These are phyloP conservation scores for Agelastica alni DNA, from an alignment of 2,888 invertebrate species.

Conservation along the genomic window DNA sequence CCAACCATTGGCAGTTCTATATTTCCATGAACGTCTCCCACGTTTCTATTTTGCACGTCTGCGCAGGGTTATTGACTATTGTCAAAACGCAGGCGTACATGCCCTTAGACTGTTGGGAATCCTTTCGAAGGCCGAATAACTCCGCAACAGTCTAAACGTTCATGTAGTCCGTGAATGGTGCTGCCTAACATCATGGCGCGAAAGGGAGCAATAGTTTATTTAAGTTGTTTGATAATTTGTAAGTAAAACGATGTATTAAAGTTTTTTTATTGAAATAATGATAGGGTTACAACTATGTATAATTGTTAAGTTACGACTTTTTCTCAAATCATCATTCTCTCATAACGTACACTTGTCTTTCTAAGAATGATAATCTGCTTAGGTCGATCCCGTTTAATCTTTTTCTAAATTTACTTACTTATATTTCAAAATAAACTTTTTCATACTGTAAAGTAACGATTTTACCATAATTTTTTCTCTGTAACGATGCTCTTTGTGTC, in stretches of 20 bases:
- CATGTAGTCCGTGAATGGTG: slow-evolving; percentile 36
- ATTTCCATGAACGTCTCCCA: slow-evolving; percentile 43
- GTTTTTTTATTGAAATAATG: too few relatives aligned
- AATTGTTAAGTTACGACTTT: too few relatives aligned
- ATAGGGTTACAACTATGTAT: too few relatives aligned
- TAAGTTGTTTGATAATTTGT: slow-evolving; percentile 37
- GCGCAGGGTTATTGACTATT: slow-evolving; percentile 47
- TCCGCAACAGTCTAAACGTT: slow-evolving; percentile 40
- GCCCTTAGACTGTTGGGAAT: slow-evolving; percentile 34
- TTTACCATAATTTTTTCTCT: too few relatives aligned
- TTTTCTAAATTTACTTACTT: too few relatives aligned
- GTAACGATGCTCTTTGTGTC: too few relatives aligned
- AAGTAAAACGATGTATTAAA: slow-evolving; percentile 27
- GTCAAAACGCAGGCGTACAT: slow-evolving; percentile 40
- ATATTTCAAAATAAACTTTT: too few relatives aligned
- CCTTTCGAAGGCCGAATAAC: slow-evolving; percentile 24
- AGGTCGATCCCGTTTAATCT: too few relatives aligned
- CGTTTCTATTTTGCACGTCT: slow-evolving; percentile 40
- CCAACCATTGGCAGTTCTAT: neutral
- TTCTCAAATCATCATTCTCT: too few relatives aligned
- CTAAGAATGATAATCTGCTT: too few relatives aligned
- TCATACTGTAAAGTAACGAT: too few relatives aligned
- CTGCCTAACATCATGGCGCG: slow-evolving; percentile 40
- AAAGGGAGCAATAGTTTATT: slow-evolving; percentile 32
- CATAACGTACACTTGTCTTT: too few relatives aligned